A percentile compares a stretch with the other conserved stretches of the same genome.
Evolutionary conservation across 2,888 invertebrate species (phyloP).

Genomic region (Megastigmus dorsalis): DNA sequence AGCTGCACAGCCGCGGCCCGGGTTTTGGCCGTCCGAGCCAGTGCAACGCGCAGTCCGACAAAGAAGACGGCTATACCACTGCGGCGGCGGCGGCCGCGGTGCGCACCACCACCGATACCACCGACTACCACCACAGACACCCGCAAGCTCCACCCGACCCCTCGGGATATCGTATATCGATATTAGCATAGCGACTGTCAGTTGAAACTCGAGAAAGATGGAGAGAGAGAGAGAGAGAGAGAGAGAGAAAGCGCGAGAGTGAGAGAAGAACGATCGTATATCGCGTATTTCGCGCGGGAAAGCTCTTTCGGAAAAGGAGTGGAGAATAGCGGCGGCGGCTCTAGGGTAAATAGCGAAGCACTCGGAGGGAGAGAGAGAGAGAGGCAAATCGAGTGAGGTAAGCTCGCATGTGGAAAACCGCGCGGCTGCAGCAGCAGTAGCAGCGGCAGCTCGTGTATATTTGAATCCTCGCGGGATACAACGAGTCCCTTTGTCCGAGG

Average conservation of each 20-base stretch:
- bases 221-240: neutral
- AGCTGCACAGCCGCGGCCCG: neutral
- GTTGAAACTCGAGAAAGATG: conserved; percentile 21
- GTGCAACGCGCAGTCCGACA: neutral
- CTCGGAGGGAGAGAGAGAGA: neutral
- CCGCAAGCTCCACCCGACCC: neutral
- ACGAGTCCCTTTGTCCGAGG: conserved; percentile 18
- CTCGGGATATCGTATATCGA: conserved; percentile 20
- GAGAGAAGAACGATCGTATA: neutral
- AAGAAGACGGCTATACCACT: neutral
- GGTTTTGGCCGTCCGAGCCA: neutral
- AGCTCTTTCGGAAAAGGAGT: neutral
- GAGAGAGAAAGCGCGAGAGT: neutral
- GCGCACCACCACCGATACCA: neutral
- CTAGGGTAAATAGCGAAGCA: conserved; percentile 14
- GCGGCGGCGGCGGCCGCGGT: neutral
- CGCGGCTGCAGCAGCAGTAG: no score
- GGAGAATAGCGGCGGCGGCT: neutral
- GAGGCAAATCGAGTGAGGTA: conserved; percentile 20
- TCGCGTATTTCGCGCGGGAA: neutral
- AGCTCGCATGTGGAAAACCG: conserved; percentile 1
- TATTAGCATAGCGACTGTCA: conserved; percentile 31
- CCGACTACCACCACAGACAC: neutral
- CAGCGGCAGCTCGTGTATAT: conserved; percentile 12
- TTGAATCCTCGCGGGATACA: conserved; percentile 18